These are phyloP conservation scores for Bothrops alternatus DNA, from an alignment of 2,797 vertebrate genomes.

Conservation along the genomic window DNA sequence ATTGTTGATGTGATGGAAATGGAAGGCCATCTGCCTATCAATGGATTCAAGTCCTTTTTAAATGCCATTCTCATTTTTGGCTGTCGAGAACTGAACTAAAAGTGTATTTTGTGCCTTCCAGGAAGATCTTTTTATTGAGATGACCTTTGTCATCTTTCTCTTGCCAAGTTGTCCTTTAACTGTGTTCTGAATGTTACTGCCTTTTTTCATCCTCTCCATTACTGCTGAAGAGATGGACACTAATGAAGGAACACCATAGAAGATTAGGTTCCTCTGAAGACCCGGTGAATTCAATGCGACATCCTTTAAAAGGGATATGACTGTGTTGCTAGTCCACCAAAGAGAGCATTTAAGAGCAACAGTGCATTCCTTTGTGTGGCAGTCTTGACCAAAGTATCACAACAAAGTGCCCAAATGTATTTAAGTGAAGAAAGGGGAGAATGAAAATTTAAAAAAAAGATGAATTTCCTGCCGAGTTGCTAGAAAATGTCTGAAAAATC, in stretches of 20 bases:
- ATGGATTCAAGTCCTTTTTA: background rate
- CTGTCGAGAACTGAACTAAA: constrained; percentile 34
- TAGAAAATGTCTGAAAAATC: background rate
- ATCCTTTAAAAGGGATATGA: background rate
- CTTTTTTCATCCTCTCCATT: constrained; percentile 39
- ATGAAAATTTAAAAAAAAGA: constrained; percentile 4
- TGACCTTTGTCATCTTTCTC: constrained; percentile 34
- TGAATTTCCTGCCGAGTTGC: background rate
- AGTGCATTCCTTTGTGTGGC: constrained; percentile 12
- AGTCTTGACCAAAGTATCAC: background rate
- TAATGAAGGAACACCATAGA: constrained; percentile 46
- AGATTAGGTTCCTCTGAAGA: background rate
- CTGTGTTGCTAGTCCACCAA: background rate
- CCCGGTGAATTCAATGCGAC: background rate
- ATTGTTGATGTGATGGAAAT: background rate
- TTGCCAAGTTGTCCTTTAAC: constrained; percentile 50
- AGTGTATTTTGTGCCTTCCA: background rate
- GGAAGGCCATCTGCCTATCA: background rate
- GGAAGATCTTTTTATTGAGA: constrained; percentile 41
- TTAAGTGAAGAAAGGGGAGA: background rate
- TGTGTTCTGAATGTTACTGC: constrained; percentile 49
- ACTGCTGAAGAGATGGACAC: constrained; percentile 39
- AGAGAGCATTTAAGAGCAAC: background rate
- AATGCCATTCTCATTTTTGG: background rate
- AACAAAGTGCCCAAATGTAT: background rate